phyloP scores from a whole-genome alignment of 2,888 invertebrate species.

The Watsonalla binaria region DNA sequence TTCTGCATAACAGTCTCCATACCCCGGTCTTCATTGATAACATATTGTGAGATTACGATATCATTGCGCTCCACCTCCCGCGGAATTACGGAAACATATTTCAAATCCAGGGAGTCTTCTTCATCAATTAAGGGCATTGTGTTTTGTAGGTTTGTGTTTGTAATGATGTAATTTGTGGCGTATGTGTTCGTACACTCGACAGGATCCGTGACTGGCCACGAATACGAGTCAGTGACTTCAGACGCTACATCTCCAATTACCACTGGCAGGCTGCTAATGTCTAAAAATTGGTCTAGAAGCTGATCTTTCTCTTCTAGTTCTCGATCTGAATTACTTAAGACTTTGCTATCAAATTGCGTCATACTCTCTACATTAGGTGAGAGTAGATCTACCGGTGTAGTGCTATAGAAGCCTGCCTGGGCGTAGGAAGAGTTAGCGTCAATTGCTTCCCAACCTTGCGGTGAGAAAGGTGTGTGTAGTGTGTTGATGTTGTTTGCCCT shows the following conservation, averaged over 20 bases:
- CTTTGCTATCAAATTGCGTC: constrained; percentile 36
- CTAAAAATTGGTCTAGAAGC: constrained; percentile 53
- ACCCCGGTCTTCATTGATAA: constrained; percentile 36
- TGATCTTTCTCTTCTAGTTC: constrained; percentile 32
- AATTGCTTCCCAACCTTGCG: constrained; percentile 60
- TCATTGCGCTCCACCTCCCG: constrained; percentile 60
- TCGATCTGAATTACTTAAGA: constrained; percentile 29
- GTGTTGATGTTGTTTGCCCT: constrained; percentile 66
- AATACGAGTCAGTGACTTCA: constrained; percentile 37
- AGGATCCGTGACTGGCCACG: constrained; percentile 40
- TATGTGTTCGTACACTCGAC: constrained; percentile 40
- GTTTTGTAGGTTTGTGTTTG: constrained; percentile 42
- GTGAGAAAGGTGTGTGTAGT: constrained; percentile 65
- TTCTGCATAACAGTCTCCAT: constrained; percentile 19
- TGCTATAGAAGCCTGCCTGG: constrained; percentile 50
- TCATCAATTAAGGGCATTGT: constrained; percentile 61
- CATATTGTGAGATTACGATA: constrained; percentile 49
- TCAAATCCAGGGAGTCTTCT: constrained; percentile 63
- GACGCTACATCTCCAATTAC: constrained; percentile 59
- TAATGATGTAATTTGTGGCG: constrained; percentile 43
- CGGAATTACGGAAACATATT: constrained; percentile 56
- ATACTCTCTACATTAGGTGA: constrained; percentile 50
- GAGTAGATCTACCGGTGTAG: constrained; percentile 43
- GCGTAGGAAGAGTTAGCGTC: constrained; percentile 59
- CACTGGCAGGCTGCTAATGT: constrained; percentile 60